Conservation (phyloP, 2,113 vertebrate species). For the Mus spicilegus region DNA sequence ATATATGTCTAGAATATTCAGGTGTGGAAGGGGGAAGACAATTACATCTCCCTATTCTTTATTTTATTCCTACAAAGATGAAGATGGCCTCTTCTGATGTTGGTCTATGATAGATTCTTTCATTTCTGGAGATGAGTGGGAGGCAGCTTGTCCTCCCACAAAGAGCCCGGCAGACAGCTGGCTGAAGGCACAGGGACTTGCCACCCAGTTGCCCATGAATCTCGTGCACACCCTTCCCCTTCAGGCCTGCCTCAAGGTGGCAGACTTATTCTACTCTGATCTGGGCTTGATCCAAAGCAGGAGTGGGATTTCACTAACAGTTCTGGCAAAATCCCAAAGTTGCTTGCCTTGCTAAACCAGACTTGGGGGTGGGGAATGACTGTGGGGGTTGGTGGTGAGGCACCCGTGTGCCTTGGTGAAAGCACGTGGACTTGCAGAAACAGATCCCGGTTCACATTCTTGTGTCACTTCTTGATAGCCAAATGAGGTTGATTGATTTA, state of each 20-base stretch:
- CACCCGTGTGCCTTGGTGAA: not conserved
- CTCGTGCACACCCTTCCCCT: not conserved
- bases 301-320: not conserved
- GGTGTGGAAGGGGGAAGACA: not conserved
- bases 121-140: not conserved
- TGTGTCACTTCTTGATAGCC: not conserved
- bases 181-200: not conserved
- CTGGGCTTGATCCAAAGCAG: not conserved
- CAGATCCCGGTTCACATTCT: not conserved
- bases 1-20: not conserved
- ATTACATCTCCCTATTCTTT: not conserved
- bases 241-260: not conserved
- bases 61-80: not conserved
- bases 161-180: not conserved
- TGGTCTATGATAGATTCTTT: not conserved
- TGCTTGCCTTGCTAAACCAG: not conserved
- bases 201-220: too few relatives aligned
- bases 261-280: not conserved
- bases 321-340: not conserved
- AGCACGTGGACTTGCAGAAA: not conserved
- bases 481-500: not conserved
- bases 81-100: not conserved
- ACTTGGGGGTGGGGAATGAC: not conserved
- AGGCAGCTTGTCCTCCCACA: not conserved
- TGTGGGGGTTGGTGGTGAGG: not conserved